Evolutionary conservation across 2,888 invertebrate species (phyloP).

Genomic region (Drosophila niveifrons): DNA sequence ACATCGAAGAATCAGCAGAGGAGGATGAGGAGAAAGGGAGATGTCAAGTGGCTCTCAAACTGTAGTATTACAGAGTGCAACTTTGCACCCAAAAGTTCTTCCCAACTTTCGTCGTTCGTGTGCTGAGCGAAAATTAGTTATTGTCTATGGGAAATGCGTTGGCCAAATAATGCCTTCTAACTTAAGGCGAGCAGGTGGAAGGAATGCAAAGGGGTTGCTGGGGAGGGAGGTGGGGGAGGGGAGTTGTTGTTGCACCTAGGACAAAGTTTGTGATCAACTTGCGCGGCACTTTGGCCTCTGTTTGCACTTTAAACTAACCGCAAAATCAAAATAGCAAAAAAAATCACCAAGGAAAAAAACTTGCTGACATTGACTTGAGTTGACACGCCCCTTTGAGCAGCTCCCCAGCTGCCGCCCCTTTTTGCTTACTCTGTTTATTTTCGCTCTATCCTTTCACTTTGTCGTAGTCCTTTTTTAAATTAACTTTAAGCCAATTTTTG

Average conservation of each 20-base stretch:
- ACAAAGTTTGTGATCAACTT: slow-evolving; percentile 65
- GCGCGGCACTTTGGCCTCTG: slow-evolving; percentile 39
- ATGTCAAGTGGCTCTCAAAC: slow-evolving; percentile 50
- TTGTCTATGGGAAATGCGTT: slow-evolving; percentile 54
- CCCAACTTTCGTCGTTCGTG: slow-evolving; percentile 33
- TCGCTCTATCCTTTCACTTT: neutral
- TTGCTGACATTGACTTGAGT: slow-evolving; percentile 65
- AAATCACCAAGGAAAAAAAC: slow-evolving; percentile 25
- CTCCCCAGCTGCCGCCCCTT: neutral
- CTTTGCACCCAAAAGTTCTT: slow-evolving; percentile 47
- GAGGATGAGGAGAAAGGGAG: neutral
- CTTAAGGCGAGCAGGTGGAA: neutral
- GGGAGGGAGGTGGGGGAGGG: too few relatives aligned
- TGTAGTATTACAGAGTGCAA: slow-evolving; percentile 40
- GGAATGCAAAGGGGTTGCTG: too few relatives aligned
- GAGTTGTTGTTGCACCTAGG: slow-evolving; percentile 23
- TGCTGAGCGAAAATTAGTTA: slow-evolving; percentile 66
- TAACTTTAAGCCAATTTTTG: slow-evolving; percentile 33
- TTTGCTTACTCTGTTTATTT: neutral
- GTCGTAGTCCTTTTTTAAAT: slow-evolving; percentile 17
- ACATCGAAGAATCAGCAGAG: slow-evolving; percentile 1
- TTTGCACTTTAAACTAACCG: slow-evolving; percentile 43
- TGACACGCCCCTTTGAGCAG: slow-evolving; percentile 2
- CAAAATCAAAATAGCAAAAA: slow-evolving; percentile 12
- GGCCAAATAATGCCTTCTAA: slow-evolving; percentile 35